Evolutionary conservation across 2,888 invertebrate species (phyloP), one percentile per base, ranked within the genome.

Genomic region (Melieria crassipennis): DNA sequence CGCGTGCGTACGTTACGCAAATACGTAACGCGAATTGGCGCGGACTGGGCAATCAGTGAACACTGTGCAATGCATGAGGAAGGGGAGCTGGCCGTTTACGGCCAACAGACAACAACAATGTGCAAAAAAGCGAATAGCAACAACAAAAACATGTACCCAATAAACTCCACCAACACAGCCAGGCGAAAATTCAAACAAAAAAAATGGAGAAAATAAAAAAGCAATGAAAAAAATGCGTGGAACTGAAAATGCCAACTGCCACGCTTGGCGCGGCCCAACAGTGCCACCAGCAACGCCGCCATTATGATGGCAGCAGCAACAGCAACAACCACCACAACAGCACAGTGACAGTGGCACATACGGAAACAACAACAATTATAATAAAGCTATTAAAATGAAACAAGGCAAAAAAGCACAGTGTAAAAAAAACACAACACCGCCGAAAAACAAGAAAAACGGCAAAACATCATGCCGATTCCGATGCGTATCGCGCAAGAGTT

Each of bases 361-460:
- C 9, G 42, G 30, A 58, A 58, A 30, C 4, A 58, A 30, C 58
- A 13, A 52, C 52, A 52, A 52, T 52, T 61, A 42, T 43, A 58
- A 58, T 10, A 61, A 61, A 11, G 7, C 61, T 4, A 61, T 61
- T 61, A 61, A 61, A 42, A 16, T 30, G 9, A 61, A 61, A 61
- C 61, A 11, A 61, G 9, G 30, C 30, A 30, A 30, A 30, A 30
- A 30, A 30, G 30, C 30, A 30, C 2, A 30, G 30, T 30, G 30
- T 30, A 30, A 61, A 42, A 9, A 1, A 11, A 43, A 61, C 30
- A 42, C 11, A 61, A 30, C 61, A 61, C 10, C 4, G 5, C 42
- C 9, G 60, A 60, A 43, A 43, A 30, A 11, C 42, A 52, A 52
- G n/a, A 13, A n/a, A n/a, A 13, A 52, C 11, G 11, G 43, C 9